phyloP scores from a whole-genome alignment of 2,113 vertebrate genomes.

The Chlamydotis undulata region DNA sequence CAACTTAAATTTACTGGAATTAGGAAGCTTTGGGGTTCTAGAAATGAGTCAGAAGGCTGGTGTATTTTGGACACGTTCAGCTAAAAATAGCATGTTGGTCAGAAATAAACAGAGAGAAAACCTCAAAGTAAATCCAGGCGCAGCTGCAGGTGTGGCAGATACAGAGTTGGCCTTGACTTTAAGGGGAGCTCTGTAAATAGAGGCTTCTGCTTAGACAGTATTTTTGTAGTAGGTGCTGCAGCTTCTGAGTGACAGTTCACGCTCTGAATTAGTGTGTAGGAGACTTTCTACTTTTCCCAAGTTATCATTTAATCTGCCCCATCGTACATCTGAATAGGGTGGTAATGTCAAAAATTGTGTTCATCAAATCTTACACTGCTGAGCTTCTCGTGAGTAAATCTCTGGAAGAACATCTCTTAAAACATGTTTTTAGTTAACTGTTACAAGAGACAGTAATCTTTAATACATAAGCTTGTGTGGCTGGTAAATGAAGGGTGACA shows the following conservation, averaged over 20 bases:
- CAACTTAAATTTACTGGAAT: background rate
- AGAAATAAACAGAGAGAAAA: background rate
- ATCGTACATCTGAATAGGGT: background rate
- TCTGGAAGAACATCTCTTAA: background rate
- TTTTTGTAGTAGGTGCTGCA: background rate
- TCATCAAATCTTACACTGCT: background rate
- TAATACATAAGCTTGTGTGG: background rate
- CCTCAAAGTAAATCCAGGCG: background rate
- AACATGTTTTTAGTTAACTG: background rate
- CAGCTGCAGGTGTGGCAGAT: background rate
- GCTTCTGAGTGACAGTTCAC: background rate
- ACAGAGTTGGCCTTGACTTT: background rate
- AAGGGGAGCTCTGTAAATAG: background rate
- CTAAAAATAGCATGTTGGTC: background rate
- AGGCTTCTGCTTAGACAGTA: background rate
- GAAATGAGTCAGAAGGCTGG: background rate
- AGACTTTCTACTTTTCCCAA: background rate
- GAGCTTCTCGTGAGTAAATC: background rate
- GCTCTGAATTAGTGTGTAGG: background rate
- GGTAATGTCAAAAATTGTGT: background rate
- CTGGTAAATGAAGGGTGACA: background rate
- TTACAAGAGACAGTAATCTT: background rate
- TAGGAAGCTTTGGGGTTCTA: background rate
- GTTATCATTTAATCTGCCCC: background rate
- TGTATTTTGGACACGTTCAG: background rate